Evolutionary conservation across 64 coral and sea anemone genomes (phyloP), one percentile per base, ranked within the genome.

Genomic region (Actinia equina): DNA sequence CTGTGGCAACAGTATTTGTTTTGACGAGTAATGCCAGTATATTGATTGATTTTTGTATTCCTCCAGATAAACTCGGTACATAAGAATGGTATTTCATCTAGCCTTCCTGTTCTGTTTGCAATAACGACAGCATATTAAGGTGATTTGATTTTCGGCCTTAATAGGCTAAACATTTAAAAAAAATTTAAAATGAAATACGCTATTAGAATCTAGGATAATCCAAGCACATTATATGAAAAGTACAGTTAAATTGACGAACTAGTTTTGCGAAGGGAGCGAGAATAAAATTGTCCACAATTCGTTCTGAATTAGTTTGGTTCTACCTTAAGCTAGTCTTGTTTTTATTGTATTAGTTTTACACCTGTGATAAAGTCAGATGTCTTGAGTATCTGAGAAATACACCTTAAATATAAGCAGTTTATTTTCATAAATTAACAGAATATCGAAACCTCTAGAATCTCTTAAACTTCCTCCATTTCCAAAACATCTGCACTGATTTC

Each of bases 1-100:
- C 62, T 65, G 62, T 65, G 62, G 62, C n/a, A 65, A 65, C 62
- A 23, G 62, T 65, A 13, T 65, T 65, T 65, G 62, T 65, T 65
- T 65, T 65, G 62, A 65, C 62, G 18, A 23, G 62, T 7, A 65
- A n/a, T 65, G 62, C 22, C 22, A 23, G 5, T 20, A 7, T 65
- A 65, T 65, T n/a, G 62, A 65, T 65, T n/a, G 62, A 65, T 65
- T 65, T 9, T 65, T 7, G 62, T n/a, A 18, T 60, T 20, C 22
- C 14, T n/a, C 18, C 18, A n/a, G 62, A n/a, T 65, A 65, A 65
- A 65, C 18, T 23, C 3, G 6, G 9, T 65, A 65, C n/a, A n/a
- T n/a, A n/a, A 7, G 62, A 65, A 23, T 56, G 54, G 9, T 56
- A 11, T 56, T 65, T 65, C 61, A 65, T 30, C 41, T 74, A 14